phyloP scores from a whole-genome alignment of 2,113 vertebrate genomes.

The Onychostoma macrolepis region DNA sequence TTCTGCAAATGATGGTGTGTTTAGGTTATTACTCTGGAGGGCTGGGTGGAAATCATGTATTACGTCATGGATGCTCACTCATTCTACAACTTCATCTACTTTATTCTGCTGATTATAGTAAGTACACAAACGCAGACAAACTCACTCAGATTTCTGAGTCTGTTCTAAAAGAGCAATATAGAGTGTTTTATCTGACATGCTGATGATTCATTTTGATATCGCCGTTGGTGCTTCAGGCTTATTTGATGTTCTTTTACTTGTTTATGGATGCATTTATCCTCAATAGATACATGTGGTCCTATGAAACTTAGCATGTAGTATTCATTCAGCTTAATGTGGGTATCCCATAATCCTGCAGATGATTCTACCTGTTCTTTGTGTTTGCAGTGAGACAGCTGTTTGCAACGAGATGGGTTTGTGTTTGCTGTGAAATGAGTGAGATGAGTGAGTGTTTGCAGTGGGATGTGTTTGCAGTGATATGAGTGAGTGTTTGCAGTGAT shows the following conservation, averaged over 20 bases:
- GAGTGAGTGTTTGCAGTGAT: too few relatives aligned
- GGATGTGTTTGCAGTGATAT: not conserved
- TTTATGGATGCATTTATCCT: not conserved
- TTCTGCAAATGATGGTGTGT: conserved; percentile 30
- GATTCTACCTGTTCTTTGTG: not conserved
- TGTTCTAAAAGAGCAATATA: conserved; percentile 2
- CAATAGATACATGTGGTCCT: not conserved
- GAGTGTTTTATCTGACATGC: not conserved
- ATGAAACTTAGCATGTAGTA: not conserved
- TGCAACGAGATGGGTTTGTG: not conserved
- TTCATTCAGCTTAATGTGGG: not conserved
- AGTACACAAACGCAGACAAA: conserved; percentile 70
- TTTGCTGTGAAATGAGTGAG: not conserved
- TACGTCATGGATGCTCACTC: conserved; percentile 99
- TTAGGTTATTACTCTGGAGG: conserved; percentile 96
- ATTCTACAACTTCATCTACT: conserved; percentile 99
- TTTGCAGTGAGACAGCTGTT: not conserved
- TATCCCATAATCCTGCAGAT: not conserved
- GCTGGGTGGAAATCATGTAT: conserved; percentile 99
- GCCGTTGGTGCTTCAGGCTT: not conserved
- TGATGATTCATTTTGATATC: not conserved
- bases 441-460: not conserved
- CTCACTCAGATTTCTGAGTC: conserved; percentile 4
- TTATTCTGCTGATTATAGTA: conserved; percentile 97
- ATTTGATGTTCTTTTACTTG: not conserved